Percentiles rank a stretch among this genome's conserved stretches.
Conservation (phyloP, 1,140 invertebrate genomes). For the Polyergus mexicanus region DNA sequence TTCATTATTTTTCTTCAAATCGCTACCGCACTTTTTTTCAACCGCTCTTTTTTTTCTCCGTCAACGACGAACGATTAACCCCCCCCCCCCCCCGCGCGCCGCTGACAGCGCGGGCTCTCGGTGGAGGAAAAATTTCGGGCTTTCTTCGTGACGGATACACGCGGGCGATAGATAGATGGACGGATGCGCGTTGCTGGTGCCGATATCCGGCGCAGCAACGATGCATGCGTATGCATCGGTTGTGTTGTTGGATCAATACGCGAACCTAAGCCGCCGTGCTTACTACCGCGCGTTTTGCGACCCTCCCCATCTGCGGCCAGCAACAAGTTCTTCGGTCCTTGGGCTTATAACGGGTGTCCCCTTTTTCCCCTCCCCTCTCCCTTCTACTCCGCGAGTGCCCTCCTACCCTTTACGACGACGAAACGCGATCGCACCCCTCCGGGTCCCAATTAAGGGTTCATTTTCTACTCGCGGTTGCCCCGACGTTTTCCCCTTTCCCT, state of each 20-base stretch:
- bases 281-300: conserved; percentile 57
- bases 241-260: conserved; percentile 74
- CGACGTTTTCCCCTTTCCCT: no score
- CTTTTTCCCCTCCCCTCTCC: no score
- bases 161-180: conserved; percentile 6
- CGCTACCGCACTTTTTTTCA: no score
- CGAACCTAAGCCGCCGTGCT: conserved; percentile 61
- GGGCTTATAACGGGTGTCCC: conserved; percentile 69
- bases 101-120: neutral
- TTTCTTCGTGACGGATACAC: conserved; percentile 36
- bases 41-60: neutral
- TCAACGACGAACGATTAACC: neutral
- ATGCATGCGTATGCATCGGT: conserved; percentile 61
- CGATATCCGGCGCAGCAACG: conserved; percentile 59
- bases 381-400: neutral
- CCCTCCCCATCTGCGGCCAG: conserved; percentile 66
- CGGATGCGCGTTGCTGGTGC: conserved; percentile 9
- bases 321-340: conserved; percentile 68
- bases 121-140: conserved; percentile 24
- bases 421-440: conserved; percentile 20
- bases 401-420: conserved; percentile 14
- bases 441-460: conserved; percentile 62
- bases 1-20: conserved; percentile 7
- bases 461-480: conserved; percentile 48
- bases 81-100: no score